Conservation (phyloP, 2,888 invertebrate genomes). For the Diaprepes abbreviatus region DNA sequence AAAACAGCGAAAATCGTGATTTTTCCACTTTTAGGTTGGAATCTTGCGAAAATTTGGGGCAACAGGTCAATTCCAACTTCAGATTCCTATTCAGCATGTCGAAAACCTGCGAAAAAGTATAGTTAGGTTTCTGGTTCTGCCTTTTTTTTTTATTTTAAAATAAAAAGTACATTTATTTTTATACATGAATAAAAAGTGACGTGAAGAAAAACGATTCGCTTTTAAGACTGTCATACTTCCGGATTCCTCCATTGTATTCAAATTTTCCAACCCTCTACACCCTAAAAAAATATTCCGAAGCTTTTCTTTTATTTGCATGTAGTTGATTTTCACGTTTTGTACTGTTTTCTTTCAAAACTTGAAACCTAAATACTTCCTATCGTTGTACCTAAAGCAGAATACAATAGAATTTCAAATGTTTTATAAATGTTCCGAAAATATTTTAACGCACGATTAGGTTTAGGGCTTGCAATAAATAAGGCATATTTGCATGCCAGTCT, state of each 20-base stretch:
- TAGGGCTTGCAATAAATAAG: background rate
- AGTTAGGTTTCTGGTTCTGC: too few relatives aligned
- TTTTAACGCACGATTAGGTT: background rate
- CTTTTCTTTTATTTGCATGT: background rate
- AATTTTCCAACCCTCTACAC: background rate
- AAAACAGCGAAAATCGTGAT: too few relatives aligned
- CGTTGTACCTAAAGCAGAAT: background rate
- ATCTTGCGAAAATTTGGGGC: too few relatives aligned
- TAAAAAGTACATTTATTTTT: too few relatives aligned
- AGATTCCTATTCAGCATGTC: too few relatives aligned
- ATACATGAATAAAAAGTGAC: too few relatives aligned
- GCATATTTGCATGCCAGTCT: too few relatives aligned
- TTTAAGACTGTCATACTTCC: background rate
- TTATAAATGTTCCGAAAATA: background rate
- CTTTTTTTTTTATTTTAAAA: too few relatives aligned
- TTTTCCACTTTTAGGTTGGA: too few relatives aligned
- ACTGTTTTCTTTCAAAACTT: conserved; percentile 7
- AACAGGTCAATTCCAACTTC: too few relatives aligned
- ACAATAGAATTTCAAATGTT: background rate
- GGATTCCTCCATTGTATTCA: background rate
- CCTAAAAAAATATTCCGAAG: background rate
- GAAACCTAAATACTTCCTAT: background rate
- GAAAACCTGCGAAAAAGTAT: too few relatives aligned
- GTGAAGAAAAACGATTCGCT: too few relatives aligned
- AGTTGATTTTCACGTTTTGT: background rate